These are phyloP conservation scores for Polymixis lichenea DNA, from an alignment of 2,888 invertebrate genomes.

Conservation along the genomic window DNA sequence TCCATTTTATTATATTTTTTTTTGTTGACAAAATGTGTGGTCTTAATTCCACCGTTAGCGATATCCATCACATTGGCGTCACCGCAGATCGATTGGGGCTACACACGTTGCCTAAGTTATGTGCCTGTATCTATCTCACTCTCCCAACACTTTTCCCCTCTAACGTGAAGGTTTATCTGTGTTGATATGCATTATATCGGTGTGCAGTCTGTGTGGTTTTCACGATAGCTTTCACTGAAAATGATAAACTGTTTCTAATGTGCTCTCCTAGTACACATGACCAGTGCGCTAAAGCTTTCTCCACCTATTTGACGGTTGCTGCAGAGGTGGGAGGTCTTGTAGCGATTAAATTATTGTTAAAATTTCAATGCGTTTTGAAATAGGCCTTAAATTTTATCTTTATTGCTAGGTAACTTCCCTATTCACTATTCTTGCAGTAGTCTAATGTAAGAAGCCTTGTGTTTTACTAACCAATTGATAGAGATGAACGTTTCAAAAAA, in stretches of 20 bases:
- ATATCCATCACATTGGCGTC: no score
- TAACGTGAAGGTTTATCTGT: no score
- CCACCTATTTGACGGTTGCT: background rate
- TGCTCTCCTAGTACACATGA: conserved; percentile 19
- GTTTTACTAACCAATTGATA: background rate
- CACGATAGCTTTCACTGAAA: background rate
- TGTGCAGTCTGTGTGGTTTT: background rate
- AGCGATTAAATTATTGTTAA: no score
- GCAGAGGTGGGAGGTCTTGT: no score
- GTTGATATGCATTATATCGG: background rate
- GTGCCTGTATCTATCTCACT: background rate
- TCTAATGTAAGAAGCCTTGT: background rate
- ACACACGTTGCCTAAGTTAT: background rate
- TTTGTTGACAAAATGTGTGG: no score
- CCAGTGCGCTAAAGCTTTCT: conserved; percentile 6
- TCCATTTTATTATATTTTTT: no score
- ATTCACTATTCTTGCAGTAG: background rate
- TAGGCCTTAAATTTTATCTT: background rate
- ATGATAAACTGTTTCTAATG: no score
- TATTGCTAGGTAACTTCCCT: background rate
- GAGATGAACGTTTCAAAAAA: background rate
- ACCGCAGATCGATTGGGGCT: no score
- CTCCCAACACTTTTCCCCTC: background rate
- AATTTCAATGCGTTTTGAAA: no score
- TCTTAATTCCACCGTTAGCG: no score